phyloP scores from a whole-genome alignment of 2,113 vertebrate species.

The Forbesichthys agassizii region DNA sequence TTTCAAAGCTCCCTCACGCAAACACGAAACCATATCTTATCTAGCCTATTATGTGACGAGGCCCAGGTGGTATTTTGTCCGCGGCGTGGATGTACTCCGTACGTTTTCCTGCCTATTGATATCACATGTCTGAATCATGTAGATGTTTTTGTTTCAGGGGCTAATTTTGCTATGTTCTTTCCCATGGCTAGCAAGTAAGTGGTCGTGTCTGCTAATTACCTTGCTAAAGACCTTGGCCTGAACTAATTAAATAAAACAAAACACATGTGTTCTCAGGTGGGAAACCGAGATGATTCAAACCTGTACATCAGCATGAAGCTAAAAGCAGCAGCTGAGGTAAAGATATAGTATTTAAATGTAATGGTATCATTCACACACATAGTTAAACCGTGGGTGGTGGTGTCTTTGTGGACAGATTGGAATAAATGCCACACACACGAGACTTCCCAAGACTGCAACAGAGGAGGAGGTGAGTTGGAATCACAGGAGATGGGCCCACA shows the following conservation, averaged over 20 bases:
- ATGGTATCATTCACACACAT: neutral
- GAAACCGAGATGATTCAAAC: conserved; percentile 94
- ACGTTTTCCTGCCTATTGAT: no score
- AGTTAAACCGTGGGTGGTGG: neutral
- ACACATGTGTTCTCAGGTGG: conserved; percentile 81
- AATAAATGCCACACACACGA: conserved; percentile 89
- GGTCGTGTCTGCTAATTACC: neutral
- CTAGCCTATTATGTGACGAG: no score
- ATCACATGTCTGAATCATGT: neutral
- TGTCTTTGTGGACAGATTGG: conserved; percentile 83
- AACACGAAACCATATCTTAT: no score
- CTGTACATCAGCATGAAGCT: conserved; percentile 97
- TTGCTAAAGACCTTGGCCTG: no score
- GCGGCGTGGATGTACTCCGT: no score
- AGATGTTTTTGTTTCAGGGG: neutral
- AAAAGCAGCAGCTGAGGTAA: conserved; percentile 95
- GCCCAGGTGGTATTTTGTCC: no score
- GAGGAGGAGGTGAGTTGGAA: conserved; percentile 85
- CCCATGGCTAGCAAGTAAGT: conserved; percentile 12
- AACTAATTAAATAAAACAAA: neutral
- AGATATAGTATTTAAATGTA: neutral
- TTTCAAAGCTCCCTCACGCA: no score
- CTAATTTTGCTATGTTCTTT: conserved; percentile 5
- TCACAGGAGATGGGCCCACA: neutral
- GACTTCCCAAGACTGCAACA: conserved; percentile 87